A percentile compares a stretch with the other conserved stretches of the same genome.
phyloP scores from a whole-genome alignment of 2,888 invertebrate species.

The Ephialtes manifestator region DNA sequence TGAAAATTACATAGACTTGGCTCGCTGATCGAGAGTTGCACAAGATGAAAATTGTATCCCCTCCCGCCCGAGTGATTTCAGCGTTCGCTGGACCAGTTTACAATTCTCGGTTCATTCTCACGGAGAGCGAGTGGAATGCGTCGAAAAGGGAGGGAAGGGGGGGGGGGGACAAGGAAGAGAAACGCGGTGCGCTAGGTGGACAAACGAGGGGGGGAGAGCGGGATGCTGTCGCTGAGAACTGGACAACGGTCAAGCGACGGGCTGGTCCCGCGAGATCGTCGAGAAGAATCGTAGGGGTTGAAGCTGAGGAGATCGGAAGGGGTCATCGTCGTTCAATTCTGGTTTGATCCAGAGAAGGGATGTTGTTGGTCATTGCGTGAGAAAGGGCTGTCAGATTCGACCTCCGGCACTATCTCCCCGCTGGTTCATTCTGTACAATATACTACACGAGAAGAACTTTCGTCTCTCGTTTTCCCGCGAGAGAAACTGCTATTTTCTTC shows the following conservation, averaged over 20 bases:
- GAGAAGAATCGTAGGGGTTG: constrained; percentile 76
- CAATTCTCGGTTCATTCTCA: constrained; percentile 78
- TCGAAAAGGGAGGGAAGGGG: no score
- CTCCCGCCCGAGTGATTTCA: constrained; percentile 73
- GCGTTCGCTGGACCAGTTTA: constrained; percentile 84
- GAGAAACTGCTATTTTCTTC: constrained; percentile 64
- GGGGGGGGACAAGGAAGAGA: constrained; percentile 61
- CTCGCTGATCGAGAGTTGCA: constrained; percentile 26
- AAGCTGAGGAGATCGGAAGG: constrained; percentile 84
- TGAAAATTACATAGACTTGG: constrained; percentile 54
- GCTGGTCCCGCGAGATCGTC: constrained; percentile 74
- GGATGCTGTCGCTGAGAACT: constrained; percentile 84
- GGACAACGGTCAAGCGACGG: constrained; percentile 84
- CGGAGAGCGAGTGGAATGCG: constrained; percentile 62
- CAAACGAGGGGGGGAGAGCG: constrained; percentile 62
- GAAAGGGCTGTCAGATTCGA: constrained; percentile 84
- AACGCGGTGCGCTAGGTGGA: constrained; percentile 49
- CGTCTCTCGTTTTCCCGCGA: constrained; percentile 45
- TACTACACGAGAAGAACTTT: constrained; percentile 13
- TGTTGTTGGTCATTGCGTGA: constrained; percentile 81
- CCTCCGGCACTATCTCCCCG: constrained; percentile 74
- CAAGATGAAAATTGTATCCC: constrained; percentile 64
- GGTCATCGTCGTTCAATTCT: constrained; percentile 83
- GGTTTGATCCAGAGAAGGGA: constrained; percentile 82
- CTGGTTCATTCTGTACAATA: constrained; percentile 46